Conservation (phyloP, 2,888 invertebrate species). For the Apodemia hepburni region DNA sequence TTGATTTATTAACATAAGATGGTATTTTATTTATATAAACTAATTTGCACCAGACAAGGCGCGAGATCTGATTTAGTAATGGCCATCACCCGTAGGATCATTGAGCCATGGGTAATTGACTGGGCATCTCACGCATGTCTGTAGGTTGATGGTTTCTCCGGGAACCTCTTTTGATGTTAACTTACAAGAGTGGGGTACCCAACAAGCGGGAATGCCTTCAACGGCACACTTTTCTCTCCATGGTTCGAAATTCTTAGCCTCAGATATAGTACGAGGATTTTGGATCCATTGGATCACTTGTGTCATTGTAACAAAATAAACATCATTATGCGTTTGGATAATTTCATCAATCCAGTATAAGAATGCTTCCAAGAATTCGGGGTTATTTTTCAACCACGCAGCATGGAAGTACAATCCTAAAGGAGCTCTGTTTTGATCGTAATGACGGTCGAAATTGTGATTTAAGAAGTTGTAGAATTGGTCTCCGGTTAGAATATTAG, state of each 20-base stretch:
- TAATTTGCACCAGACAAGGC: conserved; percentile 62
- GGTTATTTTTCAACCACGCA: conserved; percentile 95
- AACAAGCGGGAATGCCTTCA: conserved; percentile 90
- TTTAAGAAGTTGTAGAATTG: conserved; percentile 97
- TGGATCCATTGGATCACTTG: conserved; percentile 98
- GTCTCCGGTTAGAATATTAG: conserved; percentile 94
- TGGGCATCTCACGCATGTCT: conserved; percentile 95
- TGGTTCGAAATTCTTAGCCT: conserved; percentile 95
- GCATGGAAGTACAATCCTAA: conserved; percentile 96
- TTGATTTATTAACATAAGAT: conserved; percentile 36
- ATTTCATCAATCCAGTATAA: conserved; percentile 96
- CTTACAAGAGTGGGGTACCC: conserved; percentile 95
- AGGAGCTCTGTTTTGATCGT: conserved; percentile 93
- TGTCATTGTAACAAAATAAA: conserved; percentile 97
- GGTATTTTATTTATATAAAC: conserved; percentile 41
- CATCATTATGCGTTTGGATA: conserved; percentile 91
- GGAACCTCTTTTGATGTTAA: conserved; percentile 95
- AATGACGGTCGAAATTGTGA: conserved; percentile 96
- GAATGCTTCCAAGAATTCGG: conserved; percentile 95
- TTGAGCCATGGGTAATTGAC: conserved; percentile 97
- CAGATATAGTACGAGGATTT: conserved; percentile 90
- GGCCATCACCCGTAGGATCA: conserved; percentile 93
- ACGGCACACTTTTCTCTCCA: conserved; percentile 97
- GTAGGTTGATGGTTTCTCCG: conserved; percentile 95
- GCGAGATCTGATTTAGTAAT: conserved; percentile 85